Percentiles rank a stretch among this genome's conserved stretches.
Conservation (phyloP, 2,888 invertebrate genomes). For the Cheilosia vulpina region DNA sequence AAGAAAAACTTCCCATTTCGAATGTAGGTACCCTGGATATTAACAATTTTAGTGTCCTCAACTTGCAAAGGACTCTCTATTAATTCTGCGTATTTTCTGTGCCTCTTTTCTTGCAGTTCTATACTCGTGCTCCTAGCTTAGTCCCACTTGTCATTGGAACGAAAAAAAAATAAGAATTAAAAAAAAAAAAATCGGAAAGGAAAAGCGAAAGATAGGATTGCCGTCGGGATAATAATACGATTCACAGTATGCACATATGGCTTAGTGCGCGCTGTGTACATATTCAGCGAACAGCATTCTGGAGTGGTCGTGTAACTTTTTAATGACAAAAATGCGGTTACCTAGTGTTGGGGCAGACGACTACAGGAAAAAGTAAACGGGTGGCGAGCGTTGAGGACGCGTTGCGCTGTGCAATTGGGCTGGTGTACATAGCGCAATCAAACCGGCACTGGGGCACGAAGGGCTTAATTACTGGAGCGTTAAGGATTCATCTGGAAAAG, state of each 20-base stretch:
- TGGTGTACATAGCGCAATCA: conserved; percentile 61
- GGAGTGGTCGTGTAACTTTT: conserved; percentile 74
- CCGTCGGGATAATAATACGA: conserved; percentile 66
- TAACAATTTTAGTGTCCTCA: conserved; percentile 57
- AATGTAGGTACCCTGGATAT: conserved; percentile 39
- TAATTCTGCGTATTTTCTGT: conserved; percentile 66
- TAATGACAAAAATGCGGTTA: conserved; percentile 76
- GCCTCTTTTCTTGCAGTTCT: conserved; percentile 66
- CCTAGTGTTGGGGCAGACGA: conserved; percentile 61
- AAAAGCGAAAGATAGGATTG: conserved; percentile 57
- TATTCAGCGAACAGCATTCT: conserved; percentile 54
- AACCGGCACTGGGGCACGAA: conserved; percentile 64
- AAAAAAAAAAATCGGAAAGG: background rate
- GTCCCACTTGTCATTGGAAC: conserved; percentile 26
- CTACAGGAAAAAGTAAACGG: conserved; percentile 65
- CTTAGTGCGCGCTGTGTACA: conserved; percentile 51
- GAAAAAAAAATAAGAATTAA: background rate
- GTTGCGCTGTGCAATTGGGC: conserved; percentile 54
- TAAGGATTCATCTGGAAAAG: conserved; percentile 71
- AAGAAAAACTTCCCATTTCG: conserved; percentile 3
- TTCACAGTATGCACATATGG: conserved; percentile 70
- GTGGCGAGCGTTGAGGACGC: conserved; percentile 38
- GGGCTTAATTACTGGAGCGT: conserved; percentile 71
- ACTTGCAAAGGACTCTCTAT: conserved; percentile 54
- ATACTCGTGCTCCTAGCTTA: conserved; percentile 23